Evolutionary conservation across 2,797 vertebrate genomes (phyloP), one percentile per base, ranked within the genome.

Genomic region (Sebastes jordani): DNA sequence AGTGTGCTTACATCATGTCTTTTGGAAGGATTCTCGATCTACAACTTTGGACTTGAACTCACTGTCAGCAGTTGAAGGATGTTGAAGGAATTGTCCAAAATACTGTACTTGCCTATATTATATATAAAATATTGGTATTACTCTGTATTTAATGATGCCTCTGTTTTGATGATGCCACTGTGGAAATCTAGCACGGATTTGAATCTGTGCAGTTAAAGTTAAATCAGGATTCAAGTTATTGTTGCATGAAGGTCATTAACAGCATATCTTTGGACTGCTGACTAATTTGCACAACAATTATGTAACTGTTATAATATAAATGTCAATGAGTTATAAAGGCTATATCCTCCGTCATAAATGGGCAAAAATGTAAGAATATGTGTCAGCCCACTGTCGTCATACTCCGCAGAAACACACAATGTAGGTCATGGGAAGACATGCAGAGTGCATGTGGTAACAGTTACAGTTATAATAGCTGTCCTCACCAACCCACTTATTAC

Each of bases 1-100:
- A 34, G 71, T 80, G 71, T 58, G 27, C 82, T 87, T 91, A 85
- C 76, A 86, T 92, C 90, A 81, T 69, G 74, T 54, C 38, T 75
- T 38, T 59, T 76, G 73, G 81, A 85, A 80, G 78, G 76, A 67
- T 29, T 71, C 71, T 81, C 69, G 42, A 46, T 46, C 29, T 16
- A 23, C 42, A 63, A 7, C 30, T 16, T 36, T 76, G 65, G 38
- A 27, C 22, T 32, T 67, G n/a, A 49, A 10, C 25, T 30, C 54
- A 32, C 7, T 42, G 16, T 64, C 7, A 68, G 34, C 29, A 56
- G 49, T 34, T 55, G 11, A 22, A 68, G 4, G 20, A 36, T 62
- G 30, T 59, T 29, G 42, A 46, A 52, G 18, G 46, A 52, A 14
- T 20, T 68, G 65, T 38, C n/a, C 2, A 29, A 54, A 34, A 42